phyloP scores from a whole-genome alignment of 1,140 invertebrate species.

The Camponotus vicinus region DNA sequence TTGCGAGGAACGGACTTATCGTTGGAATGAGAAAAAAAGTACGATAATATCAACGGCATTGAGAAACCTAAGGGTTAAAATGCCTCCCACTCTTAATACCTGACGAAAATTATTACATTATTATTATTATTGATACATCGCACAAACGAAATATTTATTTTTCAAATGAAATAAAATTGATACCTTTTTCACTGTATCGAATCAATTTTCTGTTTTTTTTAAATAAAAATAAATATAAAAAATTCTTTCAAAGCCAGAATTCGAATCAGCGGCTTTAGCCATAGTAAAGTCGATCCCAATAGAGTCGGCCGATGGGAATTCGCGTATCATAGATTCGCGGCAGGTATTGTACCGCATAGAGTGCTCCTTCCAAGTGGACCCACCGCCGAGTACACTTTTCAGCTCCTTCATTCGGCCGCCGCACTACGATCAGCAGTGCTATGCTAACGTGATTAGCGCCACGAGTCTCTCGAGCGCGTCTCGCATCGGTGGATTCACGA shows the following conservation, averaged over 20 bases:
- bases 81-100: background rate
- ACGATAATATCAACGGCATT: slow-evolving; percentile 7
- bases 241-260: background rate
- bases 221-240: background rate
- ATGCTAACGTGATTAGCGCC: slow-evolving; percentile 77
- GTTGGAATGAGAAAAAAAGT: slow-evolving; percentile 14
- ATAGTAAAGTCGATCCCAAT: background rate
- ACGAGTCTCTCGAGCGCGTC: slow-evolving; percentile 66
- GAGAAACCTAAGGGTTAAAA: slow-evolving; percentile 2
- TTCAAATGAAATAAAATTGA: background rate
- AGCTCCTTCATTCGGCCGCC: slow-evolving; percentile 59
- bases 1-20: slow-evolving; percentile 32
- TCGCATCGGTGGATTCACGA: slow-evolving; percentile 44
- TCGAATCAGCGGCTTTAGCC: background rate
- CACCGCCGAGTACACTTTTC: slow-evolving; percentile 72
- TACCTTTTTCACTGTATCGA: background rate
- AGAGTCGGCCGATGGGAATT: slow-evolving; percentile 48
- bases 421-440: slow-evolving; percentile 55
- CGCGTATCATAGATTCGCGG: slow-evolving; percentile 35
- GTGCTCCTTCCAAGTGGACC: slow-evolving; percentile 67
- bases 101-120: background rate
- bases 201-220: background rate
- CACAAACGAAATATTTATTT: background rate
- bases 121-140: background rate
- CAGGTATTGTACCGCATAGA: slow-evolving; percentile 34